Evolutionary conservation across 1,140 invertebrate species (phyloP).

Genomic region (Aleiodes sp.): DNA sequence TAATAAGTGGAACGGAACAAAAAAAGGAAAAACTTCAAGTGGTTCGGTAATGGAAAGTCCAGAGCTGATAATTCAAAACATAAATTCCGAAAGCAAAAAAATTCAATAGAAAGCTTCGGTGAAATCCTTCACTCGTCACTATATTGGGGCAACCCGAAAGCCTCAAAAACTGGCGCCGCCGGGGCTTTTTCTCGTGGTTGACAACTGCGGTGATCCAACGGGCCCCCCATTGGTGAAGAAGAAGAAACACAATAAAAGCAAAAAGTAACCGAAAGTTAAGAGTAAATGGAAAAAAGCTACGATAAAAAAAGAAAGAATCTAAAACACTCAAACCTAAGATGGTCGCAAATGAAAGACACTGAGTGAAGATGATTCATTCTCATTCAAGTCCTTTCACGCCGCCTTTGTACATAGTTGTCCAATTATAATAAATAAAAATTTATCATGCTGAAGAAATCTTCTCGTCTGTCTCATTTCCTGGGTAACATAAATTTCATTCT

Average conservation of each 20-base stretch:
- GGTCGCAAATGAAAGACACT: slow-evolving; percentile 20
- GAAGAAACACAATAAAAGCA: background rate
- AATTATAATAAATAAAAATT: slow-evolving; percentile 48
- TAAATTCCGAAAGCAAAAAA: background rate
- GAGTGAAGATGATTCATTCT: slow-evolving; percentile 27
- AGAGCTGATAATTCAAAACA: background rate
- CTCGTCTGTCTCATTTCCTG: slow-evolving; percentile 4
- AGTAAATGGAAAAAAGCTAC: slow-evolving; percentile 2
- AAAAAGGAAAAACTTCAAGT: background rate
- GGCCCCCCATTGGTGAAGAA: background rate
- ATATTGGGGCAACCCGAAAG: background rate
- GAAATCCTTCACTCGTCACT: background rate
- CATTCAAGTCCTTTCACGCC: slow-evolving; percentile 34
- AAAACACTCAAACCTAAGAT: slow-evolving; percentile 18
- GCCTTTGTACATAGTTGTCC: slow-evolving; percentile 52
- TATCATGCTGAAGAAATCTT: slow-evolving; percentile 37
- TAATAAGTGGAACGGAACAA: no score
- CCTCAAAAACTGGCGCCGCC: slow-evolving; percentile 8
- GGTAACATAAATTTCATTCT: background rate
- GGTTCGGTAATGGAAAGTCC: no score
- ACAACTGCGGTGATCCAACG: slow-evolving; percentile 1
- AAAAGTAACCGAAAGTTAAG: background rate
- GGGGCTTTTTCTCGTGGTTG: background rate
- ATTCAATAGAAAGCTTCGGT: background rate
- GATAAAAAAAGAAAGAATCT: slow-evolving; percentile 1